Conservation (phyloP, 1,140 invertebrate species). For the Drosophila repleta region DNA sequence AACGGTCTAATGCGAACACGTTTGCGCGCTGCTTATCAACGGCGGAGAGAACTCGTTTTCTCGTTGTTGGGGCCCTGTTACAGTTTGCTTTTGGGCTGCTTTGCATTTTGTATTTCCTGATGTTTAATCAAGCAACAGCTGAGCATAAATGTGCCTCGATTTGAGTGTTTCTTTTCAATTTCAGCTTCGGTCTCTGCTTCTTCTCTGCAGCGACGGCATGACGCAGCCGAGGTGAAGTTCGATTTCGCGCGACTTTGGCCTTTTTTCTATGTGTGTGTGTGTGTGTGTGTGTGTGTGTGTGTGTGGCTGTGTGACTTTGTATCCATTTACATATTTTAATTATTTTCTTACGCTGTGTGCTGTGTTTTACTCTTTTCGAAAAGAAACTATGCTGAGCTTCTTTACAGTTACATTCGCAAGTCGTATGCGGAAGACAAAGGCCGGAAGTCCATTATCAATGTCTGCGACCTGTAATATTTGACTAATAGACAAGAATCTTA, state of each 20-base stretch:
- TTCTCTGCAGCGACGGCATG: constrained; percentile 41
- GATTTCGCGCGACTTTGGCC: constrained; percentile 76
- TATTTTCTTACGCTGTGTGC: constrained; percentile 33
- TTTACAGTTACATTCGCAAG: constrained; percentile 69
- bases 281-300: constrained; percentile 17
- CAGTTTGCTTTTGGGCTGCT: constrained; percentile 74
- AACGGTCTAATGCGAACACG: constrained; percentile 67
- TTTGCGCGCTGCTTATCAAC: constrained; percentile 63
- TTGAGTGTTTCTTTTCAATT: constrained; percentile 2
- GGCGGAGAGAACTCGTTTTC: constrained; percentile 57
- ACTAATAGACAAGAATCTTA: constrained; percentile 1
- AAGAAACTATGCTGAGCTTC: constrained; percentile 31
- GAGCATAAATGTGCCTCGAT: constrained; percentile 16
- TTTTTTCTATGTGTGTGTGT: constrained; percentile 41
- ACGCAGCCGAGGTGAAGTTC: constrained; percentile 59
- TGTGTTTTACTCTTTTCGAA: constrained; percentile 9
- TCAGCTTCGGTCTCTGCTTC: constrained; percentile 28
- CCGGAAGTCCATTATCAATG: constrained; percentile 54
- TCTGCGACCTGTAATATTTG: constrained; percentile 20
- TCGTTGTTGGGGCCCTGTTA: constrained; percentile 61
- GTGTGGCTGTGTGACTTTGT: constrained; percentile 45
- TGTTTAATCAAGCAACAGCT: constrained; percentile 68
- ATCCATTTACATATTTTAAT: constrained; percentile 78
- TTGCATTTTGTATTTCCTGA: constrained; percentile 81
- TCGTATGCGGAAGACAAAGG: constrained; percentile 58